These are phyloP conservation scores for Volucella bombylans DNA, from an alignment of 2,888 invertebrate species.

Conservation along the genomic window DNA sequence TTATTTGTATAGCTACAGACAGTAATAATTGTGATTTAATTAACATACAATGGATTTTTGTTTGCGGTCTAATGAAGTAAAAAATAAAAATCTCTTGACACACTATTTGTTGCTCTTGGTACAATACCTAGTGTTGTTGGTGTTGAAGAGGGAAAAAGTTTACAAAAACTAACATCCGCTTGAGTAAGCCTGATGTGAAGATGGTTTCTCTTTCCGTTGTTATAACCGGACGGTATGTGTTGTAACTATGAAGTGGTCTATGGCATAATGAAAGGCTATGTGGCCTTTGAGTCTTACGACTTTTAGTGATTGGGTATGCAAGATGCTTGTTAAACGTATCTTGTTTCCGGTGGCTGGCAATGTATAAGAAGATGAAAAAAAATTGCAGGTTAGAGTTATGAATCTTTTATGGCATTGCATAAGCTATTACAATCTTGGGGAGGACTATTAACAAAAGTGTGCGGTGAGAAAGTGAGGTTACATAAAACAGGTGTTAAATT, in stretches of 20 bases:
- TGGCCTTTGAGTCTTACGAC: conserved; percentile 28
- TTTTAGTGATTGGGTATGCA: conserved; percentile 1
- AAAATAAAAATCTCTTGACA: conserved; percentile 25
- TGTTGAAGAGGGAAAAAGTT: conserved; percentile 13
- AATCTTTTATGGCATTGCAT: neutral
- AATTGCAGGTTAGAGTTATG: neutral
- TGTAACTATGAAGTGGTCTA: conserved; percentile 46
- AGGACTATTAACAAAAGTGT: too few relatives aligned
- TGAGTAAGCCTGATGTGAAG: conserved; percentile 22
- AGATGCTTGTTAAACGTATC: conserved; percentile 26
- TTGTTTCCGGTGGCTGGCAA: conserved; percentile 41
- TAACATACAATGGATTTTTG: conserved; percentile 62
- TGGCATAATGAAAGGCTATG: conserved; percentile 44
- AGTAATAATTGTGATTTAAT: conserved; percentile 48
- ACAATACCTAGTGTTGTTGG: neutral
- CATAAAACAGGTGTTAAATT: too few relatives aligned
- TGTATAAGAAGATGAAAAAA: neutral
- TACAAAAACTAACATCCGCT: conserved; percentile 52
- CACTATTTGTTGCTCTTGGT: conserved; percentile 1
- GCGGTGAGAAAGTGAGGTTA: too few relatives aligned
- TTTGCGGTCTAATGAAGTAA: conserved; percentile 22
- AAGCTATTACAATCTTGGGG: too few relatives aligned
- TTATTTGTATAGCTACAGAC: neutral
- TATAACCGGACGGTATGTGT: conserved; percentile 11
- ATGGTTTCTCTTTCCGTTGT: conserved; percentile 61